These are phyloP conservation scores for Bimastos eiseni DNA, from an alignment of 2,888 invertebrate genomes.

Conservation along the genomic window DNA sequence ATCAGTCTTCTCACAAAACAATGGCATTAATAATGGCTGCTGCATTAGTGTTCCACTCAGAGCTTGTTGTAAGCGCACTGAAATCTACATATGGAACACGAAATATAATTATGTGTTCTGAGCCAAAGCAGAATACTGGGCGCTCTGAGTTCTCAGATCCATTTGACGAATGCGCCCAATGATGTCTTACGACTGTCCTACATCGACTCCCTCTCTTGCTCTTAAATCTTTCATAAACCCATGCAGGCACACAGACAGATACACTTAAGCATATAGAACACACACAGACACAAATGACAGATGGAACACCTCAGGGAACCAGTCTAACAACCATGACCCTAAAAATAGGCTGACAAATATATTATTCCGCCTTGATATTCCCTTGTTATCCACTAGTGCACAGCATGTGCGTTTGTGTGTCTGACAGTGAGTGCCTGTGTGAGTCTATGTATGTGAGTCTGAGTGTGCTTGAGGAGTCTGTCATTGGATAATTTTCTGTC, in stretches of 20 bases:
- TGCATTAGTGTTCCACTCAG: background rate
- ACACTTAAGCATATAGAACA: background rate
- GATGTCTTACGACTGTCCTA: background rate
- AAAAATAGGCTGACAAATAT: background rate
- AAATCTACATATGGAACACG: background rate
- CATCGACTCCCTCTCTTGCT: background rate
- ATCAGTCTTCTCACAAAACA: background rate
- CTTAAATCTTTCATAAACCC: background rate
- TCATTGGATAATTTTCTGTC: background rate
- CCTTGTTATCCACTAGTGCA: background rate
- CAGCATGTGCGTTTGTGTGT: constrained; percentile 49
- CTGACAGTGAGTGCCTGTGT: constrained; percentile 67
- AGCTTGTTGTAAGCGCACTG: background rate
- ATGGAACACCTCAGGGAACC: background rate
- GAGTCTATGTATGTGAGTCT: background rate
- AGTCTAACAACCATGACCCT: background rate
- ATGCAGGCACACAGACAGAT: background rate
- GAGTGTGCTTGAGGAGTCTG: background rate
- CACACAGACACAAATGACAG: background rate
- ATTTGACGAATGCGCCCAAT: background rate
- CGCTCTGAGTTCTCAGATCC: background rate
- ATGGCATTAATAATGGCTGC: background rate
- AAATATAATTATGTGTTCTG: background rate
- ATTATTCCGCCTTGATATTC: background rate
- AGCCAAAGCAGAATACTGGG: background rate